A percentile compares a stretch with the other conserved stretches of the same genome.
Conservation (phyloP, 2,797 vertebrate genomes). For the Enoplosus armatus region DNA sequence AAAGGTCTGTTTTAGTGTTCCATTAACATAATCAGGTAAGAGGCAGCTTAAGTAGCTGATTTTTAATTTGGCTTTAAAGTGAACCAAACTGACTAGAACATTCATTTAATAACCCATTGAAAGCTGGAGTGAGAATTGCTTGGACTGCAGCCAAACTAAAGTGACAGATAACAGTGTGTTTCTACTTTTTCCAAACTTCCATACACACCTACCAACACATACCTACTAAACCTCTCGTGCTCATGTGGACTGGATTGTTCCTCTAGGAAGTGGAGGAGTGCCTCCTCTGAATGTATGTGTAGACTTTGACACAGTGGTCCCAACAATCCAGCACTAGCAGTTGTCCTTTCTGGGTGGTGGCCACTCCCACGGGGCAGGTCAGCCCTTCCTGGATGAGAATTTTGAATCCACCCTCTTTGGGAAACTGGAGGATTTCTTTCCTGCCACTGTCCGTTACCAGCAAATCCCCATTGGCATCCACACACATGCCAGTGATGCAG, state of each 20-base stretch:
- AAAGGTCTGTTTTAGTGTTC: conserved; percentile 25
- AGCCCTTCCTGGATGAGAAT: conserved; percentile 94
- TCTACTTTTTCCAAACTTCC: conserved; percentile 28
- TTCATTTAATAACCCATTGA: conserved; percentile 35
- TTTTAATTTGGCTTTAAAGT: conserved; percentile 42
- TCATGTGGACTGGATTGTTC: conserved; percentile 27
- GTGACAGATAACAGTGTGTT: conserved; percentile 53
- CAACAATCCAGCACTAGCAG: conserved; percentile 96
- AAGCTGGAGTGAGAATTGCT: conserved; percentile 52
- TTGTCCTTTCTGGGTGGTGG: conserved; percentile 96
- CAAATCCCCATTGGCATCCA: conserved; percentile 93
- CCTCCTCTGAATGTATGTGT: conserved; percentile 93
- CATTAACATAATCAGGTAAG: conserved; percentile 27
- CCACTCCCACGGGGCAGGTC: conserved; percentile 94
- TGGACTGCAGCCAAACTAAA: conserved; percentile 64
- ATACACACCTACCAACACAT: conserved; percentile 27
- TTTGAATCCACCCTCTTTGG: conserved; percentile 94
- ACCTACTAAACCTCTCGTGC: conserved; percentile 20
- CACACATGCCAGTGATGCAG: conserved; percentile 98
- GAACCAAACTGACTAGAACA: conserved; percentile 26
- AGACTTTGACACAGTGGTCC: conserved; percentile 99
- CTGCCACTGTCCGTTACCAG: conserved; percentile 96
- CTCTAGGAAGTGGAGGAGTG: conserved; percentile 85
- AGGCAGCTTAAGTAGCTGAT: conserved; percentile 33
- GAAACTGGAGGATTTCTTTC: conserved; percentile 96